Evolutionary conservation across 2,797 vertebrate species (phyloP), one percentile per base, ranked within the genome.

Genomic region (Apogon talboti): DNA sequence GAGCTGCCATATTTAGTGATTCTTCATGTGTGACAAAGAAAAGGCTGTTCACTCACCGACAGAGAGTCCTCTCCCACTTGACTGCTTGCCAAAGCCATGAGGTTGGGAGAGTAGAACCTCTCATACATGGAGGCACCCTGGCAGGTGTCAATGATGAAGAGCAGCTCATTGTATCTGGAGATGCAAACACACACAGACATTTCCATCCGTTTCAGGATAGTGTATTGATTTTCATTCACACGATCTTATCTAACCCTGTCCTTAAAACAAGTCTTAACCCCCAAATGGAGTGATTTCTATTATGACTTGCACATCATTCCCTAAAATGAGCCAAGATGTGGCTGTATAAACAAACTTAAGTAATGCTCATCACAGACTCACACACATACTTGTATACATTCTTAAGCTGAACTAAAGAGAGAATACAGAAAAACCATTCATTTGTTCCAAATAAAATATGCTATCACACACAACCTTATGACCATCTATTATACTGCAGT

Each of bases 121-220:
- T 99, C 96, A 28, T 99, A 99, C 98, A 99, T 99, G 79, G 98
- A 99, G 48, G 97, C 98, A 19, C 97, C 98, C 92, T 99, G 98
- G 81, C 98, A 99, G 46, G 98, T 99, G 78, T 99, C 98, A 53
- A 99, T 99, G 84, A 99, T 99, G 90, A 99, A 99, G 65, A 99
- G 91, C 83, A 99, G 87, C 71, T 99, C 98, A 1, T 98, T 97
- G 87, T 99, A 99, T 87, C 98, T 99, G 90, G 1, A 49, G 6
- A 54, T 11, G 69, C 24, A 78, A 12, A 72, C 21, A 37, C 11
- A 63, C 7, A 54, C 35, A 56, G 9, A 55, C n/a, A 65, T 35
- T 35, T 35, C 33, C 33, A 35, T 35, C 9, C 33, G 9, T 35
- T 35, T 8, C 7, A 10, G 33, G 33, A 35, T 2, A 35, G 9